Conservation (phyloP, 2,797 vertebrate genomes). For the Tokudaia tokunoshimensis region DNA sequence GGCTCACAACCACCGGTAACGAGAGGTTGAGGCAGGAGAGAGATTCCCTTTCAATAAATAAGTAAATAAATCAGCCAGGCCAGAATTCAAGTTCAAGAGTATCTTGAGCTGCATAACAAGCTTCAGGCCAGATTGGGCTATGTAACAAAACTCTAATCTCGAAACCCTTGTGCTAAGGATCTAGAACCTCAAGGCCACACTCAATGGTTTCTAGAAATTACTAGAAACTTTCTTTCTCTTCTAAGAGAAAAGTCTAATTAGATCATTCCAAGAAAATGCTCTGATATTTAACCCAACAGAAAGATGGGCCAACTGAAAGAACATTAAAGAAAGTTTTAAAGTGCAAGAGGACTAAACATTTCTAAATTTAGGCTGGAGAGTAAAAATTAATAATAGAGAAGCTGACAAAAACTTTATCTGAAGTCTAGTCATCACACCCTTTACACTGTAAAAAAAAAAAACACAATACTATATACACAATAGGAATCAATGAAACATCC, state of each 20-base stretch:
- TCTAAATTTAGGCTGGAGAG: slow-evolving; percentile 56
- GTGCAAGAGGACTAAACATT: slow-evolving; percentile 31
- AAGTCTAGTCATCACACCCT: background rate
- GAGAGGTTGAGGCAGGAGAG: background rate
- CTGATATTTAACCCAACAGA: slow-evolving; percentile 25
- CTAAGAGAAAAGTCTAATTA: background rate
- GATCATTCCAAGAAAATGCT: slow-evolving; percentile 8
- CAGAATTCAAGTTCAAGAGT: background rate
- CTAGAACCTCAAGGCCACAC: background rate
- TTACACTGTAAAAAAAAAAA: slow-evolving; percentile 2
- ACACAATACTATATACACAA: background rate
- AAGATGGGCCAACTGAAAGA: background rate
- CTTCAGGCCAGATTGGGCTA: background rate
- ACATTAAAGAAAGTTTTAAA: slow-evolving; percentile 35
- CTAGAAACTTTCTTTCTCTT: background rate
- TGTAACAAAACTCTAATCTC: background rate
- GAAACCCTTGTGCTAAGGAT: background rate
- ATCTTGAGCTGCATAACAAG: background rate
- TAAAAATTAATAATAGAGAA: background rate
- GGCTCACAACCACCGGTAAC: too few species aligned
- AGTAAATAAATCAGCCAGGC: background rate
- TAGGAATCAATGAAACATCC: slow-evolving; percentile 38
- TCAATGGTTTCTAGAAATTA: background rate
- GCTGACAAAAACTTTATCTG: slow-evolving; percentile 2
- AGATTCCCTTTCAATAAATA: background rate